phyloP scores from a whole-genome alignment of 2,113 vertebrate species.

The Sturnira hondurensis region DNA sequence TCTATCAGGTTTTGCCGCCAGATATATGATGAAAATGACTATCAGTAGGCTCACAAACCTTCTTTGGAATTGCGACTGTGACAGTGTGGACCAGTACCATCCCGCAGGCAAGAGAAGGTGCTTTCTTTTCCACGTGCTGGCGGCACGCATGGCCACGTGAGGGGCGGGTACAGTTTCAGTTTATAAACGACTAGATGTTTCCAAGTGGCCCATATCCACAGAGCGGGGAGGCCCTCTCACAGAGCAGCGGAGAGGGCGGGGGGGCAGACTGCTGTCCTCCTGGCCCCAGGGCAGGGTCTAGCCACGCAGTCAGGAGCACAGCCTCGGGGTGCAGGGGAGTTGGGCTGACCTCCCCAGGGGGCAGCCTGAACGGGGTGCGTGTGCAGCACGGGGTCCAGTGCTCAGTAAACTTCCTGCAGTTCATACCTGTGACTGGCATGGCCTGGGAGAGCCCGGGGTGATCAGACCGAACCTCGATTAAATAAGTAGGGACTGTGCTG shows the following conservation, averaged over 20 bases:
- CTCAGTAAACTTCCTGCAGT: rapidly evolving
- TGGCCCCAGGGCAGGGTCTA: rapidly evolving
- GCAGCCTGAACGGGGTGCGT: neutral
- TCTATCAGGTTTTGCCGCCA: neutral
- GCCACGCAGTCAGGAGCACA: rapidly evolving
- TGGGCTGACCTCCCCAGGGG: neutral
- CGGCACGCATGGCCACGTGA: rapidly evolving
- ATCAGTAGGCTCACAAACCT: neutral
- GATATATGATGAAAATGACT: neutral
- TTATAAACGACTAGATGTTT: neutral
- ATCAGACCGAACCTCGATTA: rapidly evolving
- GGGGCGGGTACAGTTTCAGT: rapidly evolving
- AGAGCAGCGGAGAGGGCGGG: neutral
- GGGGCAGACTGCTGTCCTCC: too few relatives aligned
- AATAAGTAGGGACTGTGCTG: rapidly evolving
- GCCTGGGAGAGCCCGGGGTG: rapidly evolving
- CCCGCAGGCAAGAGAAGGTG: neutral
- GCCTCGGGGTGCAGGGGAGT: rapidly evolving
- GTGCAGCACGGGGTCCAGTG: rapidly evolving
- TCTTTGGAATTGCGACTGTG: neutral
- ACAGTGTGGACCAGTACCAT: rapidly evolving
- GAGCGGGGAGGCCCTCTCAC: neutral
- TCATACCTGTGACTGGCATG: rapidly evolving
- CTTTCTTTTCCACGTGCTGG: neutral
- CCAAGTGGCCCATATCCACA: rapidly evolving